Evolutionary conservation across 2,888 invertebrate genomes (phyloP), one percentile per base, ranked within the genome.

Genomic region (Polia nebulosa): DNA sequence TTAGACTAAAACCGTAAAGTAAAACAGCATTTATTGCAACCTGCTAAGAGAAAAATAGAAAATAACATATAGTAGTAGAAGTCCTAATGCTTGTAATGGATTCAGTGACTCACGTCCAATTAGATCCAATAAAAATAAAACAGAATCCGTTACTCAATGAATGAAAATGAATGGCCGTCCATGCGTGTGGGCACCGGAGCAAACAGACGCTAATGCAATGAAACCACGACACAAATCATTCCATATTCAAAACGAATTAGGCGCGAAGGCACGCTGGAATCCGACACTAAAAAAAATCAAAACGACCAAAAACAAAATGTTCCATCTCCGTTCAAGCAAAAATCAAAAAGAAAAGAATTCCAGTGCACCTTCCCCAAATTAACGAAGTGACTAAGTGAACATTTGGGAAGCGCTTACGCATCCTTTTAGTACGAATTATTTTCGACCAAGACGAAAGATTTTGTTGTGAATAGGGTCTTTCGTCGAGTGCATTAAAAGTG

Each of bases 311-410:
- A 72, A 68, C 79, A 73, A 75, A n/a, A 78, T 67, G 67, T 44
- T 66, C 68, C 62, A 73, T 72, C 64, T 71, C 71, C 68, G 51
- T 51, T 58, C 66, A 51, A 59, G 32, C 36, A 74, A 76, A 81
- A 82, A 68, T 77, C 70, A 75, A 80, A 82, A 71, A 71, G 59
- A 82, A 81, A 82, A 73, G 67, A 49, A 76, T 64, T 64, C 61
- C 73, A 78, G 80, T 78, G 72, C 79, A 82, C 85, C 82, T 87
- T 84, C 81, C 85, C 85, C 78, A 89, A 91, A 89, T 91, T 90
- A 91, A 89, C 87, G 80, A 81, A 86, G 87, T 93, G 92, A 92
- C 89, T 92, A 90, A 92, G 83, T 86, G 86, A 82, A 76, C 82
- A 72, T 87, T 88, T 84, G 79, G 80, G 80, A 83, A 63, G 83